Evolutionary conservation across 2,888 invertebrate species (phyloP).

Genomic region (Patella pellucida): DNA sequence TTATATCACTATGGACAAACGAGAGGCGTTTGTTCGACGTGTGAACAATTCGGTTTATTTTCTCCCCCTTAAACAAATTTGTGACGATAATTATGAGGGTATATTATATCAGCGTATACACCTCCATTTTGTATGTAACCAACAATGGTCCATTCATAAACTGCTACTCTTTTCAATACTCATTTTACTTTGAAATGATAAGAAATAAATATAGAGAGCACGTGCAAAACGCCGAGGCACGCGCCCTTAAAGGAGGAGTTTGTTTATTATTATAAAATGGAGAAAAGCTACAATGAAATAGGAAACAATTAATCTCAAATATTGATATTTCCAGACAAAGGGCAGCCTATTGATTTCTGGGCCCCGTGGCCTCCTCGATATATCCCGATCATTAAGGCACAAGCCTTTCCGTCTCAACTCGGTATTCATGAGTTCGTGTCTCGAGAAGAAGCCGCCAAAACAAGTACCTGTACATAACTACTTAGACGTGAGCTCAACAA

Average conservation of each 20-base stretch:
- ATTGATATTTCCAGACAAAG: not conserved
- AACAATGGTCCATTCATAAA: too few relatives aligned
- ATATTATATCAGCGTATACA: too few relatives aligned
- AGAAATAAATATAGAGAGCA: not conserved
- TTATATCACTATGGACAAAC: too few relatives aligned
- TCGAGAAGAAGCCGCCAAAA: too few relatives aligned
- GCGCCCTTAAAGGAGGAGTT: not conserved
- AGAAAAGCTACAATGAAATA: conserved; percentile 1
- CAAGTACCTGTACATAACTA: too few relatives aligned
- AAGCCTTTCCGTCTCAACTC: not conserved
- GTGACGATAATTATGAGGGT: too few relatives aligned
- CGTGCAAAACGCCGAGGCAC: conserved; percentile 5
- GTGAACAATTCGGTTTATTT: too few relatives aligned
- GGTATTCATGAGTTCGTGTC: not conserved
- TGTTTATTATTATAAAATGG: conserved; percentile 6
- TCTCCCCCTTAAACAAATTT: too few relatives aligned
- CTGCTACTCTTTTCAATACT: not conserved
- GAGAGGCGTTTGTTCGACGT: too few relatives aligned
- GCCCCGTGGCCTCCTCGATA: not conserved
- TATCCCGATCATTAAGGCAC: not conserved
- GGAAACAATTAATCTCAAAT: not conserved
- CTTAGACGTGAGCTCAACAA: too few relatives aligned
- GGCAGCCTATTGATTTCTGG: not conserved
- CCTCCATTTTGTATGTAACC: too few relatives aligned
- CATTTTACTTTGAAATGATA: not conserved